Evolutionary conservation across 2,113 vertebrate genomes (phyloP).

Genomic region (mouse (Mus musculus)): GRCm39 chrX:113460501-113461000

Average conservation of each 20-base stretch:
- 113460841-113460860: background rate
- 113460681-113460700: background rate
- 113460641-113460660: background rate
- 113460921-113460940: background rate
- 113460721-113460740: background rate
- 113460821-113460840: background rate
- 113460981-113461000: slow-evolving; percentile 18
- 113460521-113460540: background rate
- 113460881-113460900: background rate
- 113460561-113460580: background rate
- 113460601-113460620: background rate
- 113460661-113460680: background rate
- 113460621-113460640: background rate
- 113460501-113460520: background rate
- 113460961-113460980: slow-evolving; percentile 16
- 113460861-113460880: background rate
- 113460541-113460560: background rate
- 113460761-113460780: background rate
- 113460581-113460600: background rate
- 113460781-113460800: background rate
- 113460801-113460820: background rate
- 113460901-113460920: background rate
- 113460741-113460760: background rate
- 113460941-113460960: background rate
- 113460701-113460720: background rate